phyloP scores from a whole-genome alignment of 2,113 vertebrate species.

The Hippocampus mohnikei region DNA sequence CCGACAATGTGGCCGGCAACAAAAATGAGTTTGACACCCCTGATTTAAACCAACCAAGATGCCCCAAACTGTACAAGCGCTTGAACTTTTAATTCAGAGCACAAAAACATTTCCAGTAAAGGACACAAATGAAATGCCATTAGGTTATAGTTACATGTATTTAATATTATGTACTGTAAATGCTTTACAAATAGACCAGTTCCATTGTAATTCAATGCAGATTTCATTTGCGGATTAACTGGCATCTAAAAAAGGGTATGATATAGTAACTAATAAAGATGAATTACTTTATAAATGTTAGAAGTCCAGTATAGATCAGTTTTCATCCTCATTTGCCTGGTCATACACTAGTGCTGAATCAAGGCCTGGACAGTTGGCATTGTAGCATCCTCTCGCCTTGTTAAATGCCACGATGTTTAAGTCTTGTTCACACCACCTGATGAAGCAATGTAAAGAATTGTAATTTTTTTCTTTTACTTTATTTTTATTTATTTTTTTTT shows the following conservation, averaged over 20 bases:
- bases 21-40: no score
- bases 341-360: constrained; percentile 72
- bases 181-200: neutral
- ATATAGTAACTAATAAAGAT: neutral
- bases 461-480: neutral
- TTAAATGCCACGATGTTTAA: constrained; percentile 69
- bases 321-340: constrained; percentile 7
- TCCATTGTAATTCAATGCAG: neutral
- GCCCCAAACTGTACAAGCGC: neutral
- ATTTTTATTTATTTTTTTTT: neutral
- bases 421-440: constrained; percentile 81
- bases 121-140: neutral
- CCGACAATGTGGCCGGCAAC: no score
- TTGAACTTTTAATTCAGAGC: neutral
- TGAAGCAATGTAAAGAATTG: constrained; percentile 9
- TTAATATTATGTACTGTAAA: neutral
- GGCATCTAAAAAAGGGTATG: neutral
- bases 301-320: neutral
- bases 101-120: neutral
- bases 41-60: neutral
- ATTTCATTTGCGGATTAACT: neutral
- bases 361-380: constrained; percentile 3
- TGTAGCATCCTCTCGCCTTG: constrained; percentile 61
- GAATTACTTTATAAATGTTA: neutral
- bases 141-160: neutral